Percentiles rank a stretch among this genome's conserved stretches.
phyloP scores from a whole-genome alignment of 53 echinoderm and acorn worm genomes.

The Zoroaster sp. region DNA sequence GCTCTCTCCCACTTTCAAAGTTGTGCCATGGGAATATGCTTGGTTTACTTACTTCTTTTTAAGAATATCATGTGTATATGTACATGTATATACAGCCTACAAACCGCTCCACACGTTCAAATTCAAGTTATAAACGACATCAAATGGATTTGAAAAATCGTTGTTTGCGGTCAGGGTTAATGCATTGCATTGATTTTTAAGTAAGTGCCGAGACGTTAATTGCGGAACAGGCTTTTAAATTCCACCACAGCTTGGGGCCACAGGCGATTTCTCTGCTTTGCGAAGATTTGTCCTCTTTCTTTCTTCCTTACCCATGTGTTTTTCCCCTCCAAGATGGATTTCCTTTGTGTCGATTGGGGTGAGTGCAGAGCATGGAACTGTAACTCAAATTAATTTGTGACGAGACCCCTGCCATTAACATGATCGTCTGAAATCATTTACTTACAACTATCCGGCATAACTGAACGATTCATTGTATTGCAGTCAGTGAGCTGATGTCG shows the following conservation, averaged over 20 bases:
- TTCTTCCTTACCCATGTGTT: background rate
- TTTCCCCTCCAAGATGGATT: slow-evolving; percentile 9
- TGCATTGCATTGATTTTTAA: slow-evolving; percentile 8
- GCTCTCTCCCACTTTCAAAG: no score
- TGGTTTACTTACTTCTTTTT: no score
- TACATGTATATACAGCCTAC: no score
- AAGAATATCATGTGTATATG: no score
- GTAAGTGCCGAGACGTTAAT: background rate
- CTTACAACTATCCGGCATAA: no score
- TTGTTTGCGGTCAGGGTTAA: background rate
- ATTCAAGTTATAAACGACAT: background rate
- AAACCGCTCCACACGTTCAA: no score
- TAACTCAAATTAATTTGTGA: no score
- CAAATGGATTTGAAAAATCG: background rate
- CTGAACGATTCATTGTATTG: no score
- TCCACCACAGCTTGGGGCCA: slow-evolving; percentile 8
- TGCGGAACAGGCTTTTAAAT: slow-evolving; percentile 10
- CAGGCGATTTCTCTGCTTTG: background rate
- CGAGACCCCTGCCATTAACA: background rate
- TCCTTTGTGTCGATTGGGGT: background rate
- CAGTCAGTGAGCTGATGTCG: no score
- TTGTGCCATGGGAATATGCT: no score
- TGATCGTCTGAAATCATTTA: background rate
- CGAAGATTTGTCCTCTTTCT: background rate
- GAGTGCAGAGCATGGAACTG: background rate